Evolutionary conservation across 1,140 invertebrate species (phyloP), one percentile per base, ranked within the genome.

Genomic region (Hesperophylax magnus): DNA sequence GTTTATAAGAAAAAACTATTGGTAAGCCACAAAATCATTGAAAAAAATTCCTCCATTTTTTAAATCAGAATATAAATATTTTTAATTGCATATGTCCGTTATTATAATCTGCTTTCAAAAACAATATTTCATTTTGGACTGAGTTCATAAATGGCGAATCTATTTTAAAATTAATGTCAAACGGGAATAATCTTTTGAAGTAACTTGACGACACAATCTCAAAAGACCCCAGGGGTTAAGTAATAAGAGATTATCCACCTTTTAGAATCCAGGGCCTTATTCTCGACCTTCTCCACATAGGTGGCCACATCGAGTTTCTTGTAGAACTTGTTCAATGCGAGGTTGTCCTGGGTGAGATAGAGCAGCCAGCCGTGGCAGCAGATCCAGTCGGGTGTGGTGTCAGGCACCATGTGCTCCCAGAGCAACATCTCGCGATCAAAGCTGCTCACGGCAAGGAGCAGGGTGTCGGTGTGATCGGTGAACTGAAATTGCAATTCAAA

Each of bases 321-420:
- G 52, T 81, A 81, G 61, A 84, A 81, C 39, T 60, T 65, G 1
- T 71, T 0, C 54, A 84, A 39, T 22, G 67, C 52, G 15, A 78
- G 31, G 34, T 56, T 22, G n/a, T 52, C 34, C 76, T 79, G 76
- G 3, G 83, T 77, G 20, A 84, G 77, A 58, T 82, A 81, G 0
- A 84, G 20, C 8, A 82, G 77, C 83, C 83, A 84, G 39, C 78
- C 83, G 34, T 82, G 77, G 67, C 81, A 84, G 58, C 81, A 81
- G 8, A 82, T 76, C 83, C 83, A 84, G 65, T 84, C 81, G 1
- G 60, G 61, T 6, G 39, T 65, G 8, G 61, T 31, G 60, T 81
- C 77, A 9, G 83, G 81, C 15, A 79, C 39, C 75, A 84, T 76
- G 61, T 77, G 60, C 67, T 84, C 80, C 5, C 65, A 74, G 20